These are phyloP conservation scores for Stenichneumon culpator DNA, from an alignment of 2,888 invertebrate genomes.

Conservation along the genomic window DNA sequence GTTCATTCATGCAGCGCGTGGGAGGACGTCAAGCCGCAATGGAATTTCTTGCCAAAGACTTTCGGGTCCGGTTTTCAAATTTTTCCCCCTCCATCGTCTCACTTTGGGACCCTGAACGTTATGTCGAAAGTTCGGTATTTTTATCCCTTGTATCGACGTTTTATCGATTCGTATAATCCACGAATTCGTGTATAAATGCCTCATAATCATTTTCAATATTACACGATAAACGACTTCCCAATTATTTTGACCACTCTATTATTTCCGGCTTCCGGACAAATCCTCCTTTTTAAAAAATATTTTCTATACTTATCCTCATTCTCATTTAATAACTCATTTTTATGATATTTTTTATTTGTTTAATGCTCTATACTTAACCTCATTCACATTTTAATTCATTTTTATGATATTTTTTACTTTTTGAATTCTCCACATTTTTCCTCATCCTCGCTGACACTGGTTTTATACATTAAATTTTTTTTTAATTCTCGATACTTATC, in stretches of 20 bases:
- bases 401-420: too few species aligned
- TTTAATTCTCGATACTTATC: too few species aligned
- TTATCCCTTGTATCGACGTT: not conserved
- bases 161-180: not conserved
- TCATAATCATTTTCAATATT: not conserved
- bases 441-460: too few species aligned
- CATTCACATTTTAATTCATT: too few species aligned
- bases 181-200: too few species aligned
- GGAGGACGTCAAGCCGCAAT: slow-evolving; percentile 64
- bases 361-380: too few species aligned
- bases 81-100: slow-evolving; percentile 31
- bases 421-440: too few species aligned
- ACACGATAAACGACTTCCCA: slow-evolving; percentile 21
- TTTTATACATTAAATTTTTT: too few species aligned
- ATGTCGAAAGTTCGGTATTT: slow-evolving; percentile 36
- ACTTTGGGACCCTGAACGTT: slow-evolving; percentile 37
- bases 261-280: not conserved
- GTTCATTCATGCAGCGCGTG: slow-evolving; percentile 68
- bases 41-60: slow-evolving; percentile 68
- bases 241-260: not conserved
- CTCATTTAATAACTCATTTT: too few species aligned
- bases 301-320: too few species aligned
- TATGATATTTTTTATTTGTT: too few species aligned
- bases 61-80: slow-evolving; percentile 62
- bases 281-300: too few species aligned